Percentiles rank a stretch among this genome's conserved stretches.
phyloP scores from a whole-genome alignment of 64 coral and sea anemone genomes.

The Pocillopora damicornis region DNA sequence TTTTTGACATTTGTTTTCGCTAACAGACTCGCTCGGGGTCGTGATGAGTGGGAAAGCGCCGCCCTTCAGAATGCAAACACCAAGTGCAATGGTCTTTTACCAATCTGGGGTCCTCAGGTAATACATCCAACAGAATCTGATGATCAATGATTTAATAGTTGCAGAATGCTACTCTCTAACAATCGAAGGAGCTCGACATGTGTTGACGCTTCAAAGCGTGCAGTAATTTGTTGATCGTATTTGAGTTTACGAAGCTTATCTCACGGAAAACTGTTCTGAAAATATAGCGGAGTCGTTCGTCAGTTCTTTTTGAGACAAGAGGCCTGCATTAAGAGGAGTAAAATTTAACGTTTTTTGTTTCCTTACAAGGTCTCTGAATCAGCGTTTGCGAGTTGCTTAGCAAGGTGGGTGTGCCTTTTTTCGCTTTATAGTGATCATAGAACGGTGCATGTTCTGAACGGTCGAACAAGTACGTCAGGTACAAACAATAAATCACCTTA shows the following conservation, averaged over 20 bases:
- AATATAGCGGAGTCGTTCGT: too few relatives aligned
- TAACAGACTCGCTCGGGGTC: constrained; percentile 79
- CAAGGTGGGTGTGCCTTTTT: constrained; percentile 51
- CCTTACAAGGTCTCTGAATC: constrained; percentile 84
- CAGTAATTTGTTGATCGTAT: not conserved
- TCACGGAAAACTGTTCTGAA: too few relatives aligned
- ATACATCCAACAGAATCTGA: not conserved
- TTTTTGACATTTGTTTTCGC: not conserved
- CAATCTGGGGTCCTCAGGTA: constrained; percentile 96
- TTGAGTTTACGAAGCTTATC: too few relatives aligned
- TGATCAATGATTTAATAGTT: not conserved
- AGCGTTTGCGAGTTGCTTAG: constrained; percentile 94
- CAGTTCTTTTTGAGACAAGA: too few relatives aligned
- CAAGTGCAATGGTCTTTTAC: constrained; percentile 94
- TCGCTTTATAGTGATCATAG: not conserved
- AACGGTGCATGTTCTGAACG: too few relatives aligned
- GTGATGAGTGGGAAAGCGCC: constrained; percentile 98
- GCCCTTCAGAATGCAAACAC: constrained; percentile 97
- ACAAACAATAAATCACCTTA: too few relatives aligned
- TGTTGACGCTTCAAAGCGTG: not conserved
- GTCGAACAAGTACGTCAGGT: too few relatives aligned
- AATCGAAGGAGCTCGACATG: too few relatives aligned
- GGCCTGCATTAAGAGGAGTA: too few relatives aligned
- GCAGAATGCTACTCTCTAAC: not conserved
- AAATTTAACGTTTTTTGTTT: not conserved